Conservation (phyloP, 2,797 vertebrate genomes). For the Menidia menidia region DNA sequence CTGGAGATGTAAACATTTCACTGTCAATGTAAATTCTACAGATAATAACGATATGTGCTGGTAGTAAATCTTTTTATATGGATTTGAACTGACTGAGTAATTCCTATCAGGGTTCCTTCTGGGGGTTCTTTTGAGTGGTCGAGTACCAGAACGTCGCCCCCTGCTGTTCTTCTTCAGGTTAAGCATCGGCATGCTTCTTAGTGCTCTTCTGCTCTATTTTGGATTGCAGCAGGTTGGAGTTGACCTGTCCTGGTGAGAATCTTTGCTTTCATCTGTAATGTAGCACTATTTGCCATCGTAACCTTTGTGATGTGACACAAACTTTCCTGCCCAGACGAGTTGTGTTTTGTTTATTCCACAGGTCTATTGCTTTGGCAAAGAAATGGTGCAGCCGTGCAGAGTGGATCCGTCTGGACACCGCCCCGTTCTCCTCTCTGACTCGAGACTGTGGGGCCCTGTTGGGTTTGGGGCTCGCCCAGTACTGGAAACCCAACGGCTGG, state of each 20-base stretch:
- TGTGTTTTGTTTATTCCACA: neutral
- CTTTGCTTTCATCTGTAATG: neutral
- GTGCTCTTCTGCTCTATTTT: constrained; percentile 79
- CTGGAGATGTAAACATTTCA: no score
- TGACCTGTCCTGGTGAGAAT: constrained; percentile 88
- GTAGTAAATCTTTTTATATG: neutral
- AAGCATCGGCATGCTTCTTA: constrained; percentile 81
- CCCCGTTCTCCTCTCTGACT: constrained; percentile 89
- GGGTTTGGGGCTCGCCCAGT: constrained; percentile 88
- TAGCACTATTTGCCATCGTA: no score
- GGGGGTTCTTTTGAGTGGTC: constrained; percentile 82
- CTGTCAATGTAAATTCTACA: no score
- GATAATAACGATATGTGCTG: neutral
- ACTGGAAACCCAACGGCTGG: constrained; percentile 78
- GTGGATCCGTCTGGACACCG: constrained; percentile 89
- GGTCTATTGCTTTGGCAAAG: constrained; percentile 82
- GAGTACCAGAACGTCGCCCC: constrained; percentile 76
- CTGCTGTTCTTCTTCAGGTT: constrained; percentile 82
- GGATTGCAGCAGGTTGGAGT: constrained; percentile 80
- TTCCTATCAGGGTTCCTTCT: constrained; percentile 82
- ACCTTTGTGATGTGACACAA: neutral
- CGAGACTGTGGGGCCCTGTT: constrained; percentile 86
- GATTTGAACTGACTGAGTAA: neutral
- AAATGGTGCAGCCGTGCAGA: constrained; percentile 86
- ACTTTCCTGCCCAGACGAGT: neutral